A percentile compares a stretch with the other conserved stretches of the same genome.
Conservation (phyloP, 2,113 vertebrate genomes). For the human (Homo sapiens) region GRCh38 chr4:186478501-186479000, state of each 20-base stretch:
- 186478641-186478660: not conserved
- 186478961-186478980: not conserved
- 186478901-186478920: not conserved
- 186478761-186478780: not conserved
- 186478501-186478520: too few species aligned
- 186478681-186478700: not conserved
- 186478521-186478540: accelerated
- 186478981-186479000: not conserved
- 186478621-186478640: not conserved
- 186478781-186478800: not conserved
- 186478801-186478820: accelerated
- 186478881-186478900: not conserved
- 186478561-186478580: not conserved
- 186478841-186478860: not conserved
- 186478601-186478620: accelerated
- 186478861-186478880: not conserved
- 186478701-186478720: not conserved
- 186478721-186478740: not conserved
- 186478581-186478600: not conserved
- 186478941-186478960: not conserved
- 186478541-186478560: not conserved
- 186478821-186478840: not conserved
- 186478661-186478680: accelerated
- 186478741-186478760: not conserved
- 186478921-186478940: not conserved